phyloP scores from a whole-genome alignment of 2,888 invertebrate species.

The Monochamus alternatus region DNA sequence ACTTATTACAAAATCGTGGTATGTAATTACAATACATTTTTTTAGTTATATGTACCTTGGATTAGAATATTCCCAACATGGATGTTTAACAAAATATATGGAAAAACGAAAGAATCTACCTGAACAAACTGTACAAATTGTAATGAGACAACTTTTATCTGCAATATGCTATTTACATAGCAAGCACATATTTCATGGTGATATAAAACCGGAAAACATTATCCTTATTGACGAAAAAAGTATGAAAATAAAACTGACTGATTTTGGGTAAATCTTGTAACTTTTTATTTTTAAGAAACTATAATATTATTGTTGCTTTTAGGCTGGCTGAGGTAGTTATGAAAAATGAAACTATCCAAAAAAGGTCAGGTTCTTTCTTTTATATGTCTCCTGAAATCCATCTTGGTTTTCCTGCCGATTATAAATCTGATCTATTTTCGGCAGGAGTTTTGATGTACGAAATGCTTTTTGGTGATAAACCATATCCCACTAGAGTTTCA shows the following conservation, averaged over 20 bases:
- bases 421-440: constrained; percentile 50
- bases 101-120: constrained; percentile 1
- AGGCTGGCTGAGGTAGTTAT: constrained; percentile 47
- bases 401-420: constrained; percentile 46
- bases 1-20: too few species aligned
- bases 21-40: constrained; percentile 21
- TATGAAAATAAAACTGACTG: constrained; percentile 46
- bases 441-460: constrained; percentile 53
- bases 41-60: constrained; percentile 51
- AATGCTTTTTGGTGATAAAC: constrained; percentile 44
- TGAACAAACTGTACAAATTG: constrained; percentile 37
- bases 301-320: constrained; percentile 30
- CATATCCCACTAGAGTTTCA: constrained; percentile 20
- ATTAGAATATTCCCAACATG: constrained; percentile 47
- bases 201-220: constrained; percentile 53
- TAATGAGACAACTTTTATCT: constrained; percentile 49
- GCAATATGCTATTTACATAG: constrained; percentile 48
- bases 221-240: constrained; percentile 36
- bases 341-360: constrained; percentile 1
- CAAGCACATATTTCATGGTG: constrained; percentile 50
- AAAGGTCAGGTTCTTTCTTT: constrained; percentile 45
- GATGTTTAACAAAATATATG: constrained; percentile 13
- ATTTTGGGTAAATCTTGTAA: constrained; percentile 50
- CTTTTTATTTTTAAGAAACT: constrained; percentile 6
- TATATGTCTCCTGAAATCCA: constrained; percentile 56